Percentiles rank a stretch among this genome's conserved stretches.
Evolutionary conservation across 2,797 vertebrate species (phyloP).

Genomic region (Anguilla pacifica): DNA sequence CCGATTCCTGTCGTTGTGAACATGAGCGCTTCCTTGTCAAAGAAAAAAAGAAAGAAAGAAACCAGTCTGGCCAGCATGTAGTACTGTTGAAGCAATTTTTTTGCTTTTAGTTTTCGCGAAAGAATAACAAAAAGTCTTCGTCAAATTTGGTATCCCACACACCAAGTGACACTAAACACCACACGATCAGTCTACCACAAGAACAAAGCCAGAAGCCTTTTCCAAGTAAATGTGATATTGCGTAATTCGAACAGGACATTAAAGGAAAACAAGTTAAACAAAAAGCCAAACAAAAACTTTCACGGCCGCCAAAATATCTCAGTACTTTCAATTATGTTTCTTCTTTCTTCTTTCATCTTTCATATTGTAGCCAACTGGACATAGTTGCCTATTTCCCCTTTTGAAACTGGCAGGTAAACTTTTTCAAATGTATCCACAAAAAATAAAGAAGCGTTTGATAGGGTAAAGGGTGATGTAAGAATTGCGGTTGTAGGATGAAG

Average conservation of each 20-base stretch:
- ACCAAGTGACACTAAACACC: background rate
- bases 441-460: slow-evolving; percentile 28
- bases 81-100: slow-evolving; percentile 13
- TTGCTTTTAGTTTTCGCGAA: slow-evolving; percentile 8
- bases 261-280: background rate
- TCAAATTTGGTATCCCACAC: slow-evolving; percentile 25
- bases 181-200: slow-evolving; percentile 14
- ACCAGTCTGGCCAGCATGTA: background rate
- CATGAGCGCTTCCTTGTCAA: slow-evolving; percentile 25
- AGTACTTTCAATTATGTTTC: slow-evolving; percentile 12
- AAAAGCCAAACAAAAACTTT: background rate
- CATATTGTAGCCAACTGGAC: background rate
- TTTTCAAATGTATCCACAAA: slow-evolving; percentile 21
- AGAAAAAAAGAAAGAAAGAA: slow-evolving; percentile 30
- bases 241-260: slow-evolving; percentile 1
- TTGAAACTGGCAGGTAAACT: background rate
- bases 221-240: slow-evolving; percentile 14
- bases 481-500: slow-evolving; percentile 71
- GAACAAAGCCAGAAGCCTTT: slow-evolving; percentile 17
- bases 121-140: background rate
- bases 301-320: background rate
- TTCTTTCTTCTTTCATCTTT: background rate
- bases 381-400: background rate
- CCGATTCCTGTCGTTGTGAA: slow-evolving; percentile 17
- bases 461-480: slow-evolving; percentile 50